phyloP scores from a whole-genome alignment of 2,888 invertebrate genomes.

The Iselma pallidipennis region DNA sequence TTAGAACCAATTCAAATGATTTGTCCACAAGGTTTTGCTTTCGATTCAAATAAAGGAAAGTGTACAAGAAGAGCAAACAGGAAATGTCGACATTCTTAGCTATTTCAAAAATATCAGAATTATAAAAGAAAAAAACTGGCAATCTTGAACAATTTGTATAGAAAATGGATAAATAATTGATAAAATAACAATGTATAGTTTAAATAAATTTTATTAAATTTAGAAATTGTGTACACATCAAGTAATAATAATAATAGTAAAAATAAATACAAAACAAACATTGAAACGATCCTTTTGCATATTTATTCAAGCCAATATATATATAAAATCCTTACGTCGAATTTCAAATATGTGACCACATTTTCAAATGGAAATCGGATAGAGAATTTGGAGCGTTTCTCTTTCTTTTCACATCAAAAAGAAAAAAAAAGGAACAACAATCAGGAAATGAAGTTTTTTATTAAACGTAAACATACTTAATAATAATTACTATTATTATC shows the following conservation, averaged over 20 bases:
- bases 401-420: slow-evolving; percentile 26
- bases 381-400: slow-evolving; percentile 17
- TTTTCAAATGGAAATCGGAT: slow-evolving; percentile 26
- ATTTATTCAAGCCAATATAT: slow-evolving; percentile 17
- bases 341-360: slow-evolving; percentile 28
- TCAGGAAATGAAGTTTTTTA: slow-evolving; percentile 6
- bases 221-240: slow-evolving; percentile 26
- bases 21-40: slow-evolving; percentile 27
- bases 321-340: neutral
- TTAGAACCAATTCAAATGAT: slow-evolving; percentile 19
- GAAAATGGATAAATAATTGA: no score
- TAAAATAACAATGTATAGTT: slow-evolving; percentile 5
- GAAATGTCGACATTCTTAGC: neutral
- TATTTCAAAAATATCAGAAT: neutral
- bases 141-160: slow-evolving; percentile 4
- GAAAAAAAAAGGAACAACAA: slow-evolving; percentile 6
- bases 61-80: slow-evolving; percentile 13
- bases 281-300: slow-evolving; percentile 21
- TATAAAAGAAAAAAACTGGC: slow-evolving; percentile 7
- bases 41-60: slow-evolving; percentile 22
- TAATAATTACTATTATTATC: neutral
- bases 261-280: no score
- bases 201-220: slow-evolving; percentile 26
- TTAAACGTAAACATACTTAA: slow-evolving; percentile 8
- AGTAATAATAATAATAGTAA: neutral